Conservation (phyloP, 2,888 invertebrate genomes). For the Keiferia lycopersicella region DNA sequence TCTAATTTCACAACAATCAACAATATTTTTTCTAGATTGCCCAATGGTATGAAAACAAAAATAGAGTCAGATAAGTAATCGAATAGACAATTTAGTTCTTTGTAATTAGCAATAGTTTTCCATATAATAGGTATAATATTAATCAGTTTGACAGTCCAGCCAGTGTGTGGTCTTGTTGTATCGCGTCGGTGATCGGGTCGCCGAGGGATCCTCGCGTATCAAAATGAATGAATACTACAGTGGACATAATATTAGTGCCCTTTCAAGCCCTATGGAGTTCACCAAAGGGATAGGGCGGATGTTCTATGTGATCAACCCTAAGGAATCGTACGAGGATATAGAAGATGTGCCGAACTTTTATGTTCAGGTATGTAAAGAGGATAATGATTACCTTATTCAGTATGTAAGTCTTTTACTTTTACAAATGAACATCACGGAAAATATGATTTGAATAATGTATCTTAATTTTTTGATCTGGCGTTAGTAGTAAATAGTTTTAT, state of each 20-base stretch:
- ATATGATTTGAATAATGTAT: too few relatives aligned
- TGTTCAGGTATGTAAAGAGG: constrained; percentile 78
- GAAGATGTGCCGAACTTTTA: constrained; percentile 86
- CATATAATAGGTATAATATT: not conserved
- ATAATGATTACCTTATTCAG: not conserved
- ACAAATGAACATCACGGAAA: too few relatives aligned
- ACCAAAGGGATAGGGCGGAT: constrained; percentile 77
- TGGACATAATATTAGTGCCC: not conserved
- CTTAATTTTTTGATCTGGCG: too few relatives aligned
- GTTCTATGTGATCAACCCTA: constrained; percentile 84
- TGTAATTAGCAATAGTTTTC: not conserved
- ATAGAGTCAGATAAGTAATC: not conserved
- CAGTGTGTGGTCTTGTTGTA: not conserved
- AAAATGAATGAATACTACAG: constrained; percentile 1
- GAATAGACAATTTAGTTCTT: not conserved
- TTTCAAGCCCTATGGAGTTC: constrained; percentile 34
- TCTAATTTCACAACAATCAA: not conserved
- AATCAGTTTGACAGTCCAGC: not conserved
- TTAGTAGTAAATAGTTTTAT: too few relatives aligned
- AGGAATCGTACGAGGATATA: constrained; percentile 79
- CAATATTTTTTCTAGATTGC: constrained; percentile 3
- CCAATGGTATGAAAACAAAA: constrained; percentile 2
- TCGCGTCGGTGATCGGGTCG: too few relatives aligned
- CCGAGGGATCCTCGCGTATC: not conserved
- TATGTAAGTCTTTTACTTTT: too few relatives aligned